phyloP scores from a whole-genome alignment of 2,888 invertebrate species.

The Sabatieria punctata region DNA sequence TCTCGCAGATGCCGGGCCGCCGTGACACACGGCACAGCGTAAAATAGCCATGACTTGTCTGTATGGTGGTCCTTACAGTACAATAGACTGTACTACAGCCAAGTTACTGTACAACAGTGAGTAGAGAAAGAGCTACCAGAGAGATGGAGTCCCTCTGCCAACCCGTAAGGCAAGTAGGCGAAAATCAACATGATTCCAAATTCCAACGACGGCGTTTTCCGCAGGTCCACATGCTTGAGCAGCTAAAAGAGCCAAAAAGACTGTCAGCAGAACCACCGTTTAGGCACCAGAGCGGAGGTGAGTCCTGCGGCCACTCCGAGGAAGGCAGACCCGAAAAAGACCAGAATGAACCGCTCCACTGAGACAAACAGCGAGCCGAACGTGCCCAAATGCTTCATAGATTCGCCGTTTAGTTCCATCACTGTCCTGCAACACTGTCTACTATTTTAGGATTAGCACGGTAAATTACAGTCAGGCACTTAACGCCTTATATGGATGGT shows the following conservation, averaged over 20 bases:
- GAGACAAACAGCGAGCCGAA: slow-evolving; percentile 41
- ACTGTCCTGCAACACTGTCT: slow-evolving; percentile 28
- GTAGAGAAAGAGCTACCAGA: slow-evolving; percentile 55
- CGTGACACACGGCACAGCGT: too few relatives aligned
- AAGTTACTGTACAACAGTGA: too few relatives aligned
- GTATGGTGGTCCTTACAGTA: too few relatives aligned
- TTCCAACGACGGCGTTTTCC: slow-evolving; percentile 92
- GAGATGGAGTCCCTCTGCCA: slow-evolving; percentile 86
- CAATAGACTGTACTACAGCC: too few relatives aligned
- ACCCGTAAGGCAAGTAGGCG: slow-evolving; percentile 90
- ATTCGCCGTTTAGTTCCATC: slow-evolving; percentile 31
- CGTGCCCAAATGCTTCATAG: slow-evolving; percentile 43
- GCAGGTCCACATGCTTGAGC: slow-evolving; percentile 80
- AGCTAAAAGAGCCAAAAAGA: slow-evolving; percentile 35
- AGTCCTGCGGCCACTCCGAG: slow-evolving; percentile 88
- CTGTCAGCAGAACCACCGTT: neutral
- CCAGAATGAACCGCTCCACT: slow-evolving; percentile 67
- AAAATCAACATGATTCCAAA: slow-evolving; percentile 97
- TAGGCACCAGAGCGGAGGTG: slow-evolving; percentile 55
- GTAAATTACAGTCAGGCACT: too few relatives aligned
- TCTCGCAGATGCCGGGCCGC: too few relatives aligned
- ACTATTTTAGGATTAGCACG: too few relatives aligned
- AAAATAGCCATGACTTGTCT: too few relatives aligned
- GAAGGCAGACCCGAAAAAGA: slow-evolving; percentile 96
- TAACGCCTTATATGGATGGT: too few relatives aligned